A percentile compares a stretch with the other conserved stretches of the same genome.
Conservation (phyloP, 2,888 invertebrate genomes). For the Macroteleia sp. region DNA sequence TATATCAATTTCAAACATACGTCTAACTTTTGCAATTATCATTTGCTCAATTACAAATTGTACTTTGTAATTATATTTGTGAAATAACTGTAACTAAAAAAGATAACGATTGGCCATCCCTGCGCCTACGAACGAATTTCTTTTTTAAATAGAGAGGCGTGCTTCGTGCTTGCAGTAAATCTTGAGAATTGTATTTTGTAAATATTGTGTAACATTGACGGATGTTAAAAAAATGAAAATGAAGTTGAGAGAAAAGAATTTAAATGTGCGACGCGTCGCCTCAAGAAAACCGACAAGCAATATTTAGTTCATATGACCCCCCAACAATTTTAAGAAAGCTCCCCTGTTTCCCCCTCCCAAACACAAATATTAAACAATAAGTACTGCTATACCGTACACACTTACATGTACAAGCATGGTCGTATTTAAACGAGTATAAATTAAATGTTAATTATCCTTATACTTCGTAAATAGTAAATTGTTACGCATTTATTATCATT, state of each 20-base stretch:
- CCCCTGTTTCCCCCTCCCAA: constrained; percentile 26
- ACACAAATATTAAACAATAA: constrained; percentile 72
- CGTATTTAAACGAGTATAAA: constrained; percentile 83
- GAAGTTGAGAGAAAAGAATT: constrained; percentile 68
- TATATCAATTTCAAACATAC: too few relatives aligned
- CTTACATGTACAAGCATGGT: constrained; percentile 75
- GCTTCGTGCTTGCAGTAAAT: constrained; percentile 55
- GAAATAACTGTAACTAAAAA: background rate
- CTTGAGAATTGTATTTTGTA: constrained; percentile 70
- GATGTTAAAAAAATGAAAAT: constrained; percentile 71
- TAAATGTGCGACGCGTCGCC: constrained; percentile 76
- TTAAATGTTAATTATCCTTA: constrained; percentile 83
- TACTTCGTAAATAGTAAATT: constrained; percentile 82
- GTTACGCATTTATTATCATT: constrained; percentile 84
- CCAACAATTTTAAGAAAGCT: constrained; percentile 37
- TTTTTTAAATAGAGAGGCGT: constrained; percentile 23
- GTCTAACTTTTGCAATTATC: too few relatives aligned
- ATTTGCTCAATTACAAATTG: background rate
- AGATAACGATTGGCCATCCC: constrained; percentile 1
- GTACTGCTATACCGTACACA: constrained; percentile 77
- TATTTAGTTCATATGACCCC: constrained; percentile 82
- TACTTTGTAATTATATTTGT: background rate
- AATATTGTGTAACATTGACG: constrained; percentile 73
- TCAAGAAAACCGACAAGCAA: constrained; percentile 80
- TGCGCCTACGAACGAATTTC: background rate